Evolutionary conservation across 2,797 vertebrate genomes (phyloP).

Genomic region (Gephyroberyx darwinii): DNA sequence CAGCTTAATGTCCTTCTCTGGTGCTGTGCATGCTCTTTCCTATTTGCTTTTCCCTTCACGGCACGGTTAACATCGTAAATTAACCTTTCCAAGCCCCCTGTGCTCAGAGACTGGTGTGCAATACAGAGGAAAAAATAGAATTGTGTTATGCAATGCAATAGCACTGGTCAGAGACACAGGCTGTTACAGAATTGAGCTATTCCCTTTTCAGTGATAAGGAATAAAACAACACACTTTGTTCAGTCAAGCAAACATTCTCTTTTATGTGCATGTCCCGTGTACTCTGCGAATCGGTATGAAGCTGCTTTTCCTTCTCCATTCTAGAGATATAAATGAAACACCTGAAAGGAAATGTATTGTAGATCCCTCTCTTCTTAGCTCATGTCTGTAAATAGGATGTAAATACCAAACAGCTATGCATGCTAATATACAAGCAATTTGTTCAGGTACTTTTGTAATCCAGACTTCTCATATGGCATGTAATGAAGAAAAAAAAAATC

Average conservation of each 20-base stretch:
- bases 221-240: conserved; percentile 71
- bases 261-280: conserved; percentile 92
- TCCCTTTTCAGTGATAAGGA: conserved; percentile 50
- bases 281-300: conserved; percentile 84
- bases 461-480: conserved; percentile 91
- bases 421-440: conserved; percentile 95
- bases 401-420: conserved; percentile 92
- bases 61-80: conserved; percentile 89
- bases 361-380: conserved; percentile 82
- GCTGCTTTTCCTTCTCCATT: conserved; percentile 86
- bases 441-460: conserved; percentile 99
- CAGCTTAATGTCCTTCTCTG: conserved; percentile 90
- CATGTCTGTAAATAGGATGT: conserved; percentile 92
- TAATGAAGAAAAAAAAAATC: conserved; percentile 79
- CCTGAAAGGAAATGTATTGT: conserved; percentile 77
- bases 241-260: conserved; percentile 84
- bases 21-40: conserved; percentile 89
- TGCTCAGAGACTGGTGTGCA: conserved; percentile 86
- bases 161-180: conserved; percentile 64
- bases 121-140: conserved; percentile 72
- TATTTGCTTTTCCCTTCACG: conserved; percentile 91
- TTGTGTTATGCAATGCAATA: conserved; percentile 76
- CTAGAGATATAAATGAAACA: conserved; percentile 89
- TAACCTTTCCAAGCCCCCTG: conserved; percentile 88
- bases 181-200: conserved; percentile 58